A percentile compares a stretch with the other conserved stretches of the same genome.
Conservation (phyloP, 2,888 invertebrate genomes). For the Dendrolimus pini region DNA sequence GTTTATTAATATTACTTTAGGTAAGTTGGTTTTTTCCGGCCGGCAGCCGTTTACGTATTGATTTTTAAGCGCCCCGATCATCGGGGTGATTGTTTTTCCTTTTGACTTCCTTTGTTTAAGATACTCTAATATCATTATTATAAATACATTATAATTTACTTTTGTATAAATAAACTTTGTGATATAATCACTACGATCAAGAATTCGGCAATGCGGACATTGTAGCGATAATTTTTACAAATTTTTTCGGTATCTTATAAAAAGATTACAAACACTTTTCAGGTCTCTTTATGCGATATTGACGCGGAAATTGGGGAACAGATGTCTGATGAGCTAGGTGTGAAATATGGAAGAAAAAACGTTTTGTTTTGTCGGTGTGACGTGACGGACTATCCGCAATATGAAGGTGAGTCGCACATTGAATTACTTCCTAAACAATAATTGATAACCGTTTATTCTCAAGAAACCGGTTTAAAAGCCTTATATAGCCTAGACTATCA, state of each 20-base stretch:
- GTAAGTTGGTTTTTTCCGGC: constrained; percentile 13
- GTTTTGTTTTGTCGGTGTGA: constrained; percentile 85
- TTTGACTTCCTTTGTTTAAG: constrained; percentile 29
- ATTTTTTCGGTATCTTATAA: background rate
- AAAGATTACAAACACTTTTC: constrained; percentile 15
- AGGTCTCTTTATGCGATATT: constrained; percentile 86
- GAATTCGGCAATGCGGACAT: too few relatives aligned
- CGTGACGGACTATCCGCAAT: constrained; percentile 86
- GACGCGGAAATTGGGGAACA: constrained; percentile 83
- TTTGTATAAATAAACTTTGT: too few relatives aligned
- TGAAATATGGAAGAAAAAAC: constrained; percentile 81
- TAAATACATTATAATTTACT: too few relatives aligned
- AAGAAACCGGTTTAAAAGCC: too few relatives aligned
- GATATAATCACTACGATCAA: too few relatives aligned
- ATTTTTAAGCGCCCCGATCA: constrained; percentile 52
- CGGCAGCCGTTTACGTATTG: constrained; percentile 46
- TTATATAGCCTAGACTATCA: too few relatives aligned
- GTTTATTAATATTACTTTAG: constrained; percentile 1
- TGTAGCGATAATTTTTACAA: too few relatives aligned
- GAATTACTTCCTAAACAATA: background rate
- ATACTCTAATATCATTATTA: constrained; percentile 4
- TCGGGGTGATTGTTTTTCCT: constrained; percentile 36
- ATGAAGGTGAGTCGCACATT: constrained; percentile 75
- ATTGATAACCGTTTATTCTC: too few relatives aligned
- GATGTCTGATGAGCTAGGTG: constrained; percentile 78